Base-by-base conservation (phyloP, 1,140 invertebrate genomes). In the Drosophila hydei region DNA sequence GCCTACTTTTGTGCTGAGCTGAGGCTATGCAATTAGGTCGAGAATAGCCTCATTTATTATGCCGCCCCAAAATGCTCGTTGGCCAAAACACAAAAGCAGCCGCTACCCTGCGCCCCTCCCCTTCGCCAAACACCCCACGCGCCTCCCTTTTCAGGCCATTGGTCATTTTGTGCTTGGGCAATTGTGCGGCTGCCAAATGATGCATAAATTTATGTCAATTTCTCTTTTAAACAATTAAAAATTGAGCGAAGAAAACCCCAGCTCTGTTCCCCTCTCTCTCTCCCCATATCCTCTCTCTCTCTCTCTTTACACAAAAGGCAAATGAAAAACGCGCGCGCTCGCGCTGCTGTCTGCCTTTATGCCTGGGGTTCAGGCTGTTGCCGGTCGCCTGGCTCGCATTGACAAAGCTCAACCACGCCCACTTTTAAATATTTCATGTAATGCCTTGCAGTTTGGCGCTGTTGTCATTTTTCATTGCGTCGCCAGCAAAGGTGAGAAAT, bases 391-490 rank as follows among this genome's bases (percentile, higher is more conserved):
- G 30, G 25, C 27, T 18, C 16, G 21, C 23, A 12, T 19, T 33
- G n/a, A 14, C 33, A 54, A 52, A 54, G 18, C 19, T 2, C 27
- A 25, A 50, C 40, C 59, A 58, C 52, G 21, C n/a, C 36, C 23
- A 19, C 21, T 50, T 27, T 72, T 72, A 62, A 84, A 83, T 84
- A 83, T 84, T 84, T 70, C 62, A 83, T 83, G 54, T 79, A 84
- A 84, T 84, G 79, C 77, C 79, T 78, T 78, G 79, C 79, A 83
- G 79, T 83, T 83, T 70, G 71, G 64, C 59, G 64, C 63, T 71
- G 51, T 77, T 87, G 77, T 85, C 81, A 77, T 77, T 87, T 87
- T 81, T 80, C 81, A 81, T 78, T 80, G 48, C 64, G 23, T 12
- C 38, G 43, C 2, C 14, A 43, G 47, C 33, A 54, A 61, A 58